Evolutionary conservation across 2,113 vertebrate species (phyloP).

Genomic region (Fregetta grallaria): DNA sequence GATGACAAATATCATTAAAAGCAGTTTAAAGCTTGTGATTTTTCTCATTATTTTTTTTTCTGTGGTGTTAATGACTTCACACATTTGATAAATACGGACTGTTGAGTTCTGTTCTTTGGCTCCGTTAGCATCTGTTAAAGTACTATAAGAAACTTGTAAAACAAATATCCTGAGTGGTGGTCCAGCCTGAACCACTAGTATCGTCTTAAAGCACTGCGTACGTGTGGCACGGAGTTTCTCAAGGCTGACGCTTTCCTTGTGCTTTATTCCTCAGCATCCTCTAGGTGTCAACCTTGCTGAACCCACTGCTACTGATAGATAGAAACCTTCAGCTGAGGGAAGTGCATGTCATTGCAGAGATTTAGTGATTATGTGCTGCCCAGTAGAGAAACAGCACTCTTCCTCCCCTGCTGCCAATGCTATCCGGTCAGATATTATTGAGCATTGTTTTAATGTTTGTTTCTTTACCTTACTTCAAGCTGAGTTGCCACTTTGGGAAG

Average conservation of each 20-base stretch:
- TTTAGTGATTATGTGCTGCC: background rate
- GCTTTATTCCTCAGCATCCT: background rate
- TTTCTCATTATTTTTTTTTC: background rate
- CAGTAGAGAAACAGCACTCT: background rate
- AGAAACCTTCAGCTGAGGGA: background rate
- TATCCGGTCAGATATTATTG: background rate
- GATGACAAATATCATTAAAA: background rate
- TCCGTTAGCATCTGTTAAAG: background rate
- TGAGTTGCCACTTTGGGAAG: background rate
- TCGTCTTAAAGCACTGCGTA: background rate
- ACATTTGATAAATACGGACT: background rate
- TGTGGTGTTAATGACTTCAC: background rate
- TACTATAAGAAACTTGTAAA: background rate
- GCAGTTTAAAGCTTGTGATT: background rate
- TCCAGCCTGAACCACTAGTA: background rate
- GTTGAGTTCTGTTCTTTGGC: background rate
- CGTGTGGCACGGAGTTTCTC: rapidly evolving
- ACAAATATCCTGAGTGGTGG: background rate
- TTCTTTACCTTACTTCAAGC: background rate
- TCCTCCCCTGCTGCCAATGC: background rate
- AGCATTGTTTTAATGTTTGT: background rate
- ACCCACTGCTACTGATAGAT: background rate
- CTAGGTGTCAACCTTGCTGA: background rate
- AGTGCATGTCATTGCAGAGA: background rate
- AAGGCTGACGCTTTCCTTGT: background rate